A percentile compares a stretch with the other conserved stretches of the same genome.
Evolutionary conservation across 2,113 vertebrate genomes (phyloP).

Genomic region (Cochlearius cochlearius): DNA sequence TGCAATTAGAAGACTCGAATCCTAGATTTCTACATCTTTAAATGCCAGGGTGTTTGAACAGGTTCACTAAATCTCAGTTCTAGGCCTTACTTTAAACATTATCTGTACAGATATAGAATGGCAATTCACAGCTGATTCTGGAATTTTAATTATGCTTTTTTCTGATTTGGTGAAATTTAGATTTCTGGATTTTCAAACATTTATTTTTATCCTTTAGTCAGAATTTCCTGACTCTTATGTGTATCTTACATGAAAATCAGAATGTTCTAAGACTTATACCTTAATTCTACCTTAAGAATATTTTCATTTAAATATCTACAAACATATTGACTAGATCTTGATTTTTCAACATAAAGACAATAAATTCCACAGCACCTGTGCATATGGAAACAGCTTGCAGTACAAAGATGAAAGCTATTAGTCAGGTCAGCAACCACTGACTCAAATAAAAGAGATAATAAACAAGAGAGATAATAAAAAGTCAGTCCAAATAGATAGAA

Average conservation of each 20-base stretch:
- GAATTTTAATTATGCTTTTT: neutral
- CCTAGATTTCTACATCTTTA: neutral
- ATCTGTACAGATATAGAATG: neutral
- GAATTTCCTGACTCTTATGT: neutral
- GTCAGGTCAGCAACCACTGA: slow-evolving; percentile 22
- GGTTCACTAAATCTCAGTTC: neutral
- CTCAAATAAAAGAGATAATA: slow-evolving; percentile 47
- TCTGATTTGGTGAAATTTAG: neutral
- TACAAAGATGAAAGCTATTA: slow-evolving; percentile 30
- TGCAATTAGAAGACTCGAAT: neutral
- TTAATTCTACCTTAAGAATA: slow-evolving; percentile 27
- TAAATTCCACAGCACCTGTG: slow-evolving; percentile 54
- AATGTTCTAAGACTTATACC: neutral
- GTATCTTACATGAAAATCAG: neutral
- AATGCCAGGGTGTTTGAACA: neutral
- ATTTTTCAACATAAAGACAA: slow-evolving; percentile 6
- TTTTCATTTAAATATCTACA: neutral
- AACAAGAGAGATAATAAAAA: slow-evolving; percentile 37
- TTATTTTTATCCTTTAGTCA: neutral
- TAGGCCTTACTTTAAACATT: neutral
- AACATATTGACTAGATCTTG: neutral
- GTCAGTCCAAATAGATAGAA: slow-evolving; percentile 18
- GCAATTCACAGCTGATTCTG: neutral
- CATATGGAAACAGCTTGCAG: slow-evolving; percentile 26
- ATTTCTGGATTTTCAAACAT: neutral